phyloP scores from a whole-genome alignment of 2,113 vertebrate species.

The Cavia porcellus region DNA sequence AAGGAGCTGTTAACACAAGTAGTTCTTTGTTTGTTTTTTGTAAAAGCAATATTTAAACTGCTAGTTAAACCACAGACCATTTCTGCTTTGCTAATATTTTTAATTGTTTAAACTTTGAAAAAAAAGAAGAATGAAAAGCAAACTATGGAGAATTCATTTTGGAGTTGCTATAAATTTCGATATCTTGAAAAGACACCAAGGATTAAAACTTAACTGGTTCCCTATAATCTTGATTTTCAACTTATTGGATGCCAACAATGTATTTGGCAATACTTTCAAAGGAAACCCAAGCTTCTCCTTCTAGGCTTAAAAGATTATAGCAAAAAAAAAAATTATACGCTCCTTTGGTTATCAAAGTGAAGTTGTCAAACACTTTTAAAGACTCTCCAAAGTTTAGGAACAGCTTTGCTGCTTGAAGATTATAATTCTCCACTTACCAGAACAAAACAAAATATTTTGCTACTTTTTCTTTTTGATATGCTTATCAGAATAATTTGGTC shows the following conservation, averaged over 20 bases:
- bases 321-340: slow-evolving; percentile 69
- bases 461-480: background rate
- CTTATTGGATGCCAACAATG: slow-evolving; percentile 71
- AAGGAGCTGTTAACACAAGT: background rate
- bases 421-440: slow-evolving; percentile 73
- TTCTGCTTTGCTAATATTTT: background rate
- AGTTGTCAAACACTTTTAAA: slow-evolving; percentile 64
- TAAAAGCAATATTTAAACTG: slow-evolving; percentile 35
- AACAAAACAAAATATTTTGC: slow-evolving; percentile 59
- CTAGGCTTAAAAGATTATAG: slow-evolving; percentile 73
- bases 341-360: slow-evolving; percentile 78
- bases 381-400: slow-evolving; percentile 63
- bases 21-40: background rate
- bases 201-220: slow-evolving; percentile 66
- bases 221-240: slow-evolving; percentile 70
- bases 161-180: slow-evolving; percentile 35
- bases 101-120: background rate
- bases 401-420: slow-evolving; percentile 55
- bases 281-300: slow-evolving; percentile 46
- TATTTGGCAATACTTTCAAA: slow-evolving; percentile 77
- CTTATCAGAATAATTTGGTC: background rate
- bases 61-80: background rate
- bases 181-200: slow-evolving; percentile 50
- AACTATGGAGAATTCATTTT: slow-evolving; percentile 21
- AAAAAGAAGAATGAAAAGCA: slow-evolving; percentile 25